phyloP scores from a whole-genome alignment of 2,888 invertebrate species.

The Meandrusa payeni region DNA sequence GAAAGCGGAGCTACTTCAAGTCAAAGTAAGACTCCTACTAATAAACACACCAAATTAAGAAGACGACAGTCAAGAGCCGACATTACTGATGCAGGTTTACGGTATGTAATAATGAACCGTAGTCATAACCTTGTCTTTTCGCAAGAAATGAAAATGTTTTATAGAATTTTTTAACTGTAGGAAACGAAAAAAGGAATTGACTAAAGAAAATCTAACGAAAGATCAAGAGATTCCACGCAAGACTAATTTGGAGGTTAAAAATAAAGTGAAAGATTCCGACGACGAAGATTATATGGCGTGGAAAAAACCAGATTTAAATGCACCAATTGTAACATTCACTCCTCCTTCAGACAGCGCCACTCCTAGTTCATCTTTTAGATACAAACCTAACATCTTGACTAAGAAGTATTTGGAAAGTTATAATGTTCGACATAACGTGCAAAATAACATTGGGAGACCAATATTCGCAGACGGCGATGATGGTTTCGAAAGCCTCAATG shows the following conservation, averaged over 20 bases:
- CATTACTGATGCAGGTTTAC: conserved; percentile 53
- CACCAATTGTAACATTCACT: conserved; percentile 70
- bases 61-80: conserved; percentile 63
- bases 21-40: conserved; percentile 58
- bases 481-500: conserved; percentile 92
- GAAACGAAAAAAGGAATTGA: conserved; percentile 66
- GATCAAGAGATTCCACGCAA: conserved; percentile 50
- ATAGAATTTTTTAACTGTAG: conserved; percentile 41
- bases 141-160: no score
- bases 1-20: conserved; percentile 73
- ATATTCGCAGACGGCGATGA: conserved; percentile 84
- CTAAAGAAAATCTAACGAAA: conserved; percentile 56
- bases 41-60: conserved; percentile 61
- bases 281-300: conserved; percentile 75
- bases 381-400: conserved; percentile 62
- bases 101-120: no score
- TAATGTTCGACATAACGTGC: conserved; percentile 55
- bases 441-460: conserved; percentile 45
- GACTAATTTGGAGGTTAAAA: conserved; percentile 50
- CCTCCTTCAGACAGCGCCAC: conserved; percentile 61
- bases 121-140: no score
- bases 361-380: conserved; percentile 51
- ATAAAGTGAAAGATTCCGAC: conserved; percentile 72
- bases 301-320: conserved; percentile 62
- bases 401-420: conserved; percentile 71